Evolutionary conservation across 2,797 vertebrate species (phyloP).

Genomic region (Phrynocephalus vlangalii): DNA sequence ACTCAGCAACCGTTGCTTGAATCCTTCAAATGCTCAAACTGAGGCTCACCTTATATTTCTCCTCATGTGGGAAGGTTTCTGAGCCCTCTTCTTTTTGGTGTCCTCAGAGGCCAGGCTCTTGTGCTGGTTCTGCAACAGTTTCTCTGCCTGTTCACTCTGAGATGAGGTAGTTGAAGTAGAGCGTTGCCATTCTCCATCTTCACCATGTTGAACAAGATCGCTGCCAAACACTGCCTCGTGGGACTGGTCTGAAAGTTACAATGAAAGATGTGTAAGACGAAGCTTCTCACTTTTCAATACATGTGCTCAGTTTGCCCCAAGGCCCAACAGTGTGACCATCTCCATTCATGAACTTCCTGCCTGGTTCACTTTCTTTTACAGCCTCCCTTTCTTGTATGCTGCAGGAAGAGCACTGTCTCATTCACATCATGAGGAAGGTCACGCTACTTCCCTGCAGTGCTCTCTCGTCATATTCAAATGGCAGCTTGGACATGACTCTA

Average conservation of each 20-base stretch:
- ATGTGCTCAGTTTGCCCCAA: not conserved
- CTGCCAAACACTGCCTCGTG: constrained; percentile 81
- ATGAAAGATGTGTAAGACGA: not conserved
- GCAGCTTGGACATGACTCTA: not conserved
- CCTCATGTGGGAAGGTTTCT: constrained; percentile 94
- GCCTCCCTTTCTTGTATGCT: not conserved
- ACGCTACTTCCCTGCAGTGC: not conserved
- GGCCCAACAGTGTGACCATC: not conserved
- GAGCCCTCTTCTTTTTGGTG: constrained; percentile 91
- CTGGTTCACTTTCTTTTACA: not conserved
- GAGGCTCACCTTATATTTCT: constrained; percentile 93
- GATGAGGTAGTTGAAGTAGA: constrained; percentile 92
- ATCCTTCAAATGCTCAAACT: constrained; percentile 36
- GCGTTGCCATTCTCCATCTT: constrained; percentile 84
- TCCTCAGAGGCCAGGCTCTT: constrained; percentile 83
- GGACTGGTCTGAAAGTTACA: constrained; percentile 82
- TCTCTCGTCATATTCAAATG: not conserved
- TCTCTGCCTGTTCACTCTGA: constrained; percentile 86
- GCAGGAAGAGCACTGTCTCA: too few species aligned
- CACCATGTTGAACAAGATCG: constrained; percentile 81
- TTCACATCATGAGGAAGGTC: not conserved
- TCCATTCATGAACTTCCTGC: not conserved
- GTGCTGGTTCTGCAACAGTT: constrained; percentile 83
- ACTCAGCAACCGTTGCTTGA: not conserved
- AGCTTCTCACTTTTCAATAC: not conserved